These are phyloP conservation scores for Carpatolechia fugitivella DNA, from an alignment of 2,888 invertebrate species.

Conservation along the genomic window DNA sequence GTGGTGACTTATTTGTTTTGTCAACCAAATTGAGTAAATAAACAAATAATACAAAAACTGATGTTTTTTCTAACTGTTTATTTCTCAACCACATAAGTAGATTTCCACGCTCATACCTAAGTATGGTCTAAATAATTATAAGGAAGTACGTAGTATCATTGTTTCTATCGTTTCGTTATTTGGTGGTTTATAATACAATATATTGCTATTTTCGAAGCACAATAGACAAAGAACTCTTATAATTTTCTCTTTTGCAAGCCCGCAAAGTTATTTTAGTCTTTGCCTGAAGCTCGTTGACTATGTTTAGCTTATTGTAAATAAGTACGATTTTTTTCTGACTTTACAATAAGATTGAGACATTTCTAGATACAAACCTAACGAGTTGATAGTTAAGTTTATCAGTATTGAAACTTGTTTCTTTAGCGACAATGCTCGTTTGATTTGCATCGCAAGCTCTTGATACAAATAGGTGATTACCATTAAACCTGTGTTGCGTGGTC, in stretches of 20 bases:
- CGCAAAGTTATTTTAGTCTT: constrained; percentile 17
- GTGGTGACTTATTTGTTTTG: too few species aligned
- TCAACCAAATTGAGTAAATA: neutral
- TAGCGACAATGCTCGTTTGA: neutral
- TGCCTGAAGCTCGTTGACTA: constrained; percentile 35
- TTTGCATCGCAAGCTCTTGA: neutral
- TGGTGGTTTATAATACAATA: constrained; percentile 20
- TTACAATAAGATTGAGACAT: neutral
- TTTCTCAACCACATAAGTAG: constrained; percentile 66
- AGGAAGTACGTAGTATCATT: constrained; percentile 11
- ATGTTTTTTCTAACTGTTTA: constrained; percentile 70
- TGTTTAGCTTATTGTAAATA: neutral
- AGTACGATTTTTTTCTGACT: neutral
- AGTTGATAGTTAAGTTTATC: too few species aligned
- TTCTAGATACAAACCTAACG: neutral
- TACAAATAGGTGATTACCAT: neutral
- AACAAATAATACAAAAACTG: constrained; percentile 32
- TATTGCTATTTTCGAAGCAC: constrained; percentile 9
- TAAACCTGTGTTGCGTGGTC: constrained; percentile 38
- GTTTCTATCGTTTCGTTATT: constrained; percentile 17
- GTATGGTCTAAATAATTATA: constrained; percentile 28
- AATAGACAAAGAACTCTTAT: neutral
- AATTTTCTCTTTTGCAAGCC: constrained; percentile 4
- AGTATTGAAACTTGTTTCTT: neutral
- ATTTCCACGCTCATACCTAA: constrained; percentile 43